Base-by-base conservation (phyloP, 2,113 vertebrate species). In the Orientallactaga bullata region DNA sequence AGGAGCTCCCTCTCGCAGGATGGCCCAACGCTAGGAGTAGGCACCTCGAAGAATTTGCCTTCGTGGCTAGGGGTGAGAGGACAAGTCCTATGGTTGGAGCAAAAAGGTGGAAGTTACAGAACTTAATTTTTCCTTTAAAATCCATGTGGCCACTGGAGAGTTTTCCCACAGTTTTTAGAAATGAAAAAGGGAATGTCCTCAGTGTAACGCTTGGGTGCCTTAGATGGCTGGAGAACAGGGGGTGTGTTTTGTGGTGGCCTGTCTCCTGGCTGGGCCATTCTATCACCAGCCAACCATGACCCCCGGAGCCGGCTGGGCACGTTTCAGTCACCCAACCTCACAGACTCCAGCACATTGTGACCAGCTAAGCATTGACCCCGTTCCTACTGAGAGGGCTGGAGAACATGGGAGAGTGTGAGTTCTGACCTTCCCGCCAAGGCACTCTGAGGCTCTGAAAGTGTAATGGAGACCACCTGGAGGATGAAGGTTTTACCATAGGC, bases 221-320 rank as follows among this genome's bases (percentile, higher is more conserved):
- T 78, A 2, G 28, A n/a, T 35, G 89, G 91, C 91, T 87, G 80
- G 86, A 66, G 93, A 60, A 61, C n/a, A 47, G 73, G 73, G 85
- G 66, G 61, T 39, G 80, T n/a, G 81, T 55, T 78, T 80, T 77
- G 86, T 72, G 90, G 80, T 85, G 61, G 81, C 91, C 80, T 94
- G 83, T 96, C 79, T 89, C 81, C 82, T 76, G 93, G 73, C 96
- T 71, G 32, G 74, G 94, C 94, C 95, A 96, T 97, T 96, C 96
- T 88, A 93, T 95, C 93, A 91, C 74, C 92, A 96, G 93, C 89
- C 93, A 82, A 90, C 93, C 92, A 68, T 97, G 94, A 96, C 93
- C 90, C 91, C 93, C 60, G 93, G 77, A 96, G 92, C 90, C 3
- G 8, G 82, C 92, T 83, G 78, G 94, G 95, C 97, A 96, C 92